Evolutionary conservation across 2,113 vertebrate genomes (phyloP).

Genomic region (Neotoma lepida): DNA sequence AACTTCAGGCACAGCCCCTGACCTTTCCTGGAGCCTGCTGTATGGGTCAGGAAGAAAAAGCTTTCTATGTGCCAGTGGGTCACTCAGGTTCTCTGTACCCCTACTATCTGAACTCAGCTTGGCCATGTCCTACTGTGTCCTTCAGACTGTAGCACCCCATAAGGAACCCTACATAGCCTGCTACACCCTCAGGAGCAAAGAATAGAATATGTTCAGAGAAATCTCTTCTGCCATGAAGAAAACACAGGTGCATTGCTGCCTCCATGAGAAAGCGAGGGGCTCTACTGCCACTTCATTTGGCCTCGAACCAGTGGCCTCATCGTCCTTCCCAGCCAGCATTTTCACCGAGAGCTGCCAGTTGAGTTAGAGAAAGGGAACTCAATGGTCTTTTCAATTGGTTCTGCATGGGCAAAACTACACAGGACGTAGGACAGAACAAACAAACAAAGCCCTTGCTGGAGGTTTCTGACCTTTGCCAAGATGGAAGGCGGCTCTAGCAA

Average conservation of each 20-base stretch:
- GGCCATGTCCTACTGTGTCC: not conserved
- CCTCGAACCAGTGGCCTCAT: not conserved
- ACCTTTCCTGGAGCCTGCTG: not conserved
- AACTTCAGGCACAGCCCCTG: accelerated
- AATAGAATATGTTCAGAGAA: not conserved
- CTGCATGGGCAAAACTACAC: not conserved
- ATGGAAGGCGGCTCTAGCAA: not conserved
- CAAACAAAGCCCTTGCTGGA: not conserved
- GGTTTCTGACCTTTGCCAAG: not conserved
- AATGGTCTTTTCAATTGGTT: not conserved
- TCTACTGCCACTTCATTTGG: not conserved
- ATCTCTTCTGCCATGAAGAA: not conserved
- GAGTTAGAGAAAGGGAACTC: not conserved
- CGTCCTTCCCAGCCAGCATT: not conserved
- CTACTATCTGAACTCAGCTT: not conserved
- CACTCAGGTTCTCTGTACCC: not conserved
- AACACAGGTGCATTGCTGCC: accelerated
- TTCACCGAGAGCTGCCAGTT: not conserved
- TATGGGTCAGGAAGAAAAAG: not conserved
- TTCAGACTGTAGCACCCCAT: not conserved
- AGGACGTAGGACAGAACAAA: not conserved
- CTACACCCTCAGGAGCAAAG: not conserved
- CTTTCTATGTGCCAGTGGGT: not conserved
- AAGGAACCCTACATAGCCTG: not conserved
- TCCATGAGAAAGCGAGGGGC: not conserved